These are phyloP conservation scores for Drosophila fuyamai DNA, from an alignment of 1,140 invertebrate species.

Conservation along the genomic window DNA sequence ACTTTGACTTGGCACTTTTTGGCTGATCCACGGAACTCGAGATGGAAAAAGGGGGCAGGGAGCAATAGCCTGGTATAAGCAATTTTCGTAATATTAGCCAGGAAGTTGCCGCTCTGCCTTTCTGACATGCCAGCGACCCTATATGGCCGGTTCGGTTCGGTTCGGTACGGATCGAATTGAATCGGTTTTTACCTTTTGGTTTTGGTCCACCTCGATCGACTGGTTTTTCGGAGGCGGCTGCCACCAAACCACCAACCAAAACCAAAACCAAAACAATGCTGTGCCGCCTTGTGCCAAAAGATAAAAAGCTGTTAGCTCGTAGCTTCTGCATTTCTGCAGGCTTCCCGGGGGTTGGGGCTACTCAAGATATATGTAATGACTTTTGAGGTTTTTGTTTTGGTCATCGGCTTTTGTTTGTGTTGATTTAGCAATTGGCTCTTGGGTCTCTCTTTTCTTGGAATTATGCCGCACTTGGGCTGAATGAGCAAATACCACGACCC, in stretches of 20 bases:
- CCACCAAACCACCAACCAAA: conserved; percentile 38
- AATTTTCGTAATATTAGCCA: conserved; percentile 84
- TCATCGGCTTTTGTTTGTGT: conserved; percentile 60
- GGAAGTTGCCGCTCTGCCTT: conserved; percentile 62
- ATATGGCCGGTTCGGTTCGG: conserved; percentile 57
- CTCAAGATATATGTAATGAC: conserved; percentile 80
- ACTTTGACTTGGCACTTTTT: conserved; percentile 57
- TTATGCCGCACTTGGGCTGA: conserved; percentile 65
- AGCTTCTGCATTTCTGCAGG: conserved; percentile 81
- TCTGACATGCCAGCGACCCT: conserved; percentile 73
- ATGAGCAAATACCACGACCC: conserved; percentile 43
- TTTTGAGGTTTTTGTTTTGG: conserved; percentile 81
- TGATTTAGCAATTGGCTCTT: conserved; percentile 78
- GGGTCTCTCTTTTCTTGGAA: conserved; percentile 60
- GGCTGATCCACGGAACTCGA: conserved; percentile 55
- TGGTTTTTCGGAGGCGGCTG: conserved; percentile 45
- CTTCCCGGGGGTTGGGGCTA: conserved; percentile 14
- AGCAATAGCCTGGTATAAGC: conserved; percentile 65
- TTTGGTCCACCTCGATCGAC: conserved; percentile 33
- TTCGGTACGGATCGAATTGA: conserved; percentile 28
- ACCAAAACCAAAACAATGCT: conserved; percentile 48
- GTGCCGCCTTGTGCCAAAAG: conserved; percentile 72
- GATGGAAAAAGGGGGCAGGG: conserved; percentile 4
- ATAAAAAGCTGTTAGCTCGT: conserved; percentile 84
- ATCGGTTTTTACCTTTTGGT: conserved; percentile 23